phyloP scores from a whole-genome alignment of 2,888 invertebrate genomes.

The Drosophila pegasa region DNA sequence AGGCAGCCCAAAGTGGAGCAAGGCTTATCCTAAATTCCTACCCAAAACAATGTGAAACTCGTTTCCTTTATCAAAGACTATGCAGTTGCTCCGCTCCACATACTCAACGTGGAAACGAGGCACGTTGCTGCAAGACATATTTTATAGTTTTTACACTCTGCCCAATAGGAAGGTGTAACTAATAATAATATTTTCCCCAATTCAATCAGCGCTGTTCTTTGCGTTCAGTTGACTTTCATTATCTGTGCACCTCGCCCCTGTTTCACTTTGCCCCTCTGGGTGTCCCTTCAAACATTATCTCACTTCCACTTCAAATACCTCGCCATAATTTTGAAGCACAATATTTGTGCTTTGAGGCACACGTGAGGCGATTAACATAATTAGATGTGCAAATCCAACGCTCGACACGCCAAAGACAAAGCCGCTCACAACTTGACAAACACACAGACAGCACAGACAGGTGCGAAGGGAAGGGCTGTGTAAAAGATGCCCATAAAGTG shows the following conservation, averaged over 20 bases:
- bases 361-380: constrained; percentile 55
- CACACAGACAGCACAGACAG: constrained; percentile 6
- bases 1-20: not conserved
- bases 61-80: not conserved
- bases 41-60: not conserved
- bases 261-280: too few species aligned
- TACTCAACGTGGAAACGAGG: not conserved
- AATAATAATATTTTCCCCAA: not conserved
- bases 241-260: not conserved
- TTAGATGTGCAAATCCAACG: constrained; percentile 46
- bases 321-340: constrained; percentile 18
- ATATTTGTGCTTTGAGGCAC: constrained; percentile 21
- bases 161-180: not conserved
- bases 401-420: constrained; percentile 32
- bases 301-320: constrained; percentile 24
- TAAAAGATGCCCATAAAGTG: constrained; percentile 36
- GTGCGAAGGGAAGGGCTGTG: not conserved
- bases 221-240: not conserved
- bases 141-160: not conserved
- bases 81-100: not conserved
- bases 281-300: not conserved
- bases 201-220: not conserved
- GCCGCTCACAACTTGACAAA: constrained; percentile 35
- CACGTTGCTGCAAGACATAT: not conserved
- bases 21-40: not conserved